These are phyloP conservation scores for Myotis yumanensis DNA, from an alignment of 2,113 vertebrate species.

Conservation along the genomic window DNA sequence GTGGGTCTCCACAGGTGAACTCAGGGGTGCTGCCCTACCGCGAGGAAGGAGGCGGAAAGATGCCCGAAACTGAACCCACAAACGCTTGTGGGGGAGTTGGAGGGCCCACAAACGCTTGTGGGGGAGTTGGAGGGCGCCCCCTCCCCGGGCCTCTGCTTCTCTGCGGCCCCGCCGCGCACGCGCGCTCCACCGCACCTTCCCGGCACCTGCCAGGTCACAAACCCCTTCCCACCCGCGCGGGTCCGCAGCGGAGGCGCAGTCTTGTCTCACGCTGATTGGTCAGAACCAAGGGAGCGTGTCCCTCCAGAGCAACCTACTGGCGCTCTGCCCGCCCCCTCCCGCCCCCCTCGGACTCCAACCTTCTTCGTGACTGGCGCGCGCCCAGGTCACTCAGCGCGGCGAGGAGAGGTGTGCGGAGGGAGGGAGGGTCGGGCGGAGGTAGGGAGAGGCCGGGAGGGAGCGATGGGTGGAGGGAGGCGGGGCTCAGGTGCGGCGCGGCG, in stretches of 20 bases:
- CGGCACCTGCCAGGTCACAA: slow-evolving; percentile 77
- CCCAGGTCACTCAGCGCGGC: slow-evolving; percentile 48
- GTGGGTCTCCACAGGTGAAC: not conserved
- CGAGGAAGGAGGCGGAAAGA: not conserved
- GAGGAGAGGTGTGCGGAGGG: not conserved
- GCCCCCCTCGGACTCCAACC: not conserved
- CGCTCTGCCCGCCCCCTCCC: slow-evolving; percentile 37
- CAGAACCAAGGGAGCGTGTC: not conserved
- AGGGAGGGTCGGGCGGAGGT: not conserved
- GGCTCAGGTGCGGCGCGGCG: not conserved
- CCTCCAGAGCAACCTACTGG: not conserved
- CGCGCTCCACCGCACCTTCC: not conserved
- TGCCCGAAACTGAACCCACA: not conserved
- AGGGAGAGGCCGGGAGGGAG: not conserved
- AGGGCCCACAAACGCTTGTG: accelerated
- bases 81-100: accelerated
- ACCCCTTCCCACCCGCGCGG: not conserved
- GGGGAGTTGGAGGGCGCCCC: too few species aligned
- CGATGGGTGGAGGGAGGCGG: not conserved
- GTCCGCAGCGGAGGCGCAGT: not conserved
- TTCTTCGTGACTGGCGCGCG: slow-evolving; percentile 70
- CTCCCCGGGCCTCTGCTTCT: accelerated
- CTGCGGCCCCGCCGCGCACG: not conserved
- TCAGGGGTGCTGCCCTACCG: not conserved
- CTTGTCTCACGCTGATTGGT: slow-evolving; percentile 66